phyloP scores from a whole-genome alignment of 2,888 invertebrate species.

The Drosophila vallismaia region DNA sequence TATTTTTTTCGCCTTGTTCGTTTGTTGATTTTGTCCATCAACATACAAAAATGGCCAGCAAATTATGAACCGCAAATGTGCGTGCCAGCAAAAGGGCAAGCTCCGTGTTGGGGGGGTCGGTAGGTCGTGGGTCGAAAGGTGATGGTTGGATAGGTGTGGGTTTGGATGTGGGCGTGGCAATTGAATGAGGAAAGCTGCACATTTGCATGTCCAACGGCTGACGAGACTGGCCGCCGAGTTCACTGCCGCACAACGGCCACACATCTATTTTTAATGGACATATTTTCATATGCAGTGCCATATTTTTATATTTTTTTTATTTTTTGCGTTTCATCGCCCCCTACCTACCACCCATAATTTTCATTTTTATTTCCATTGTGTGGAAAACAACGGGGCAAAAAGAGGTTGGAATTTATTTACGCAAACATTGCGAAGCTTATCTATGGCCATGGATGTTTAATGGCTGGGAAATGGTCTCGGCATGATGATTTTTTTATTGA shows the following conservation, averaged over 20 bases:
- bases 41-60: slow-evolving; percentile 76
- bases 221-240: slow-evolving; percentile 34
- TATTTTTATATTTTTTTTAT: slow-evolving; percentile 23
- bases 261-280: slow-evolving; percentile 75
- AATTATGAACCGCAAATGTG: slow-evolving; percentile 78
- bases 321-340: slow-evolving; percentile 2
- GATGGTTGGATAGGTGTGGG: not conserved
- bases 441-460: slow-evolving; percentile 42
- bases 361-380: slow-evolving; percentile 26
- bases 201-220: slow-evolving; percentile 36
- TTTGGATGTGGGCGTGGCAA: slow-evolving; percentile 29
- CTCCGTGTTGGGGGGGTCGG: not conserved
- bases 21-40: slow-evolving; percentile 78
- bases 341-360: slow-evolving; percentile 13
- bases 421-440: slow-evolving; percentile 51
- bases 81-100: slow-evolving; percentile 49
- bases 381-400: slow-evolving; percentile 16
- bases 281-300: slow-evolving; percentile 50
- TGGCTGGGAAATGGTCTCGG: slow-evolving; percentile 40
- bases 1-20: slow-evolving; percentile 31
- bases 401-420: slow-evolving; percentile 44
- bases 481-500: slow-evolving; percentile 42
- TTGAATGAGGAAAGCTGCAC: slow-evolving; percentile 32
- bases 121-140: not conserved
- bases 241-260: slow-evolving; percentile 50